Base-by-base conservation (phyloP, 2,888 invertebrate species). In the Unio delphinus region DNA sequence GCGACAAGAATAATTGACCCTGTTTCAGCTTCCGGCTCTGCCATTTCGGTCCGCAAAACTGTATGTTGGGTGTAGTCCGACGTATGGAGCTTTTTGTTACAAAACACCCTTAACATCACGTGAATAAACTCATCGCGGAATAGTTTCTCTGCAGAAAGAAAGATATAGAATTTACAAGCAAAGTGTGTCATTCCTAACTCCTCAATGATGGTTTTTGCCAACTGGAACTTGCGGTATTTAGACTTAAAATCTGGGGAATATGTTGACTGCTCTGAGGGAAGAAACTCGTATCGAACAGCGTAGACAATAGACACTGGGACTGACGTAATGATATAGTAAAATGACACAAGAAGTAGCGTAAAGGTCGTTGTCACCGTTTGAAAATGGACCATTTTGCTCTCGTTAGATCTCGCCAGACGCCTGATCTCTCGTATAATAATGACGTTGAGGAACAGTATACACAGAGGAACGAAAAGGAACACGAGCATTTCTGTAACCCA, bases 151-250 rank as follows among this genome's bases (percentile, higher is more conserved):
- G 89, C 89, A 54, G 83, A 68, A 11, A 89, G 68, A 72, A 90
- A 90, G 59, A 90, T 86, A 74, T 86, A 86, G 74, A 90, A 87
- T 74, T 89, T 89, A 69, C 84, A 87, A n/a, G 88, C 88, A 70
- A 87, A 88, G 70, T 88, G 89, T 1, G 88, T 85, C 67, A 86
- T 85, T 15, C 88, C 87, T 23, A 87, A 79, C 70, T 87, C 85
- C 64, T 87, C 83, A 45, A 88, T 79, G 28, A 87, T 75, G 3
- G 82, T 79, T 65, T 84, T 77, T 6, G 83, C 80, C 28, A 84
- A 73, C 62, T 75, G 73, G 73, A 85, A 89, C 15, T 79, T 79
- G 23, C 61, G 81, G 45, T 45, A 45, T 45, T 45, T 45, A 3
- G 45, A 45, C 15, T 45, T 45, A 15, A 45, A 11, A 11, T 45